These are phyloP conservation scores for Microctenopoma steveboyesi DNA, from an alignment of 2,797 vertebrate genomes.

Conservation along the genomic window DNA sequence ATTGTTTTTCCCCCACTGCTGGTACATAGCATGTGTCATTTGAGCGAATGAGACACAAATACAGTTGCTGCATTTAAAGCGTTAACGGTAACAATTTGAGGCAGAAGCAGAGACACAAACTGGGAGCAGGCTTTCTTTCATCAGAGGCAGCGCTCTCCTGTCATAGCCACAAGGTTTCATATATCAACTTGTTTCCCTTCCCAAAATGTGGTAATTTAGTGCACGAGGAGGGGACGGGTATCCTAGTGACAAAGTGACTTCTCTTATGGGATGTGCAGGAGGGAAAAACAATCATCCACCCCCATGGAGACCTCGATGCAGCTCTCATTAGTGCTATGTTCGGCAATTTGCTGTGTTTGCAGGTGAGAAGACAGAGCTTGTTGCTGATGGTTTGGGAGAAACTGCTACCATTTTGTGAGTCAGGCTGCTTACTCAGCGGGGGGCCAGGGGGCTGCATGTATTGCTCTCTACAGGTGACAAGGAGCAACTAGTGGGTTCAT, in stretches of 20 bases:
- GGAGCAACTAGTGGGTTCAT: neutral
- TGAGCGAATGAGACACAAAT: constrained; percentile 10
- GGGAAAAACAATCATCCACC: neutral
- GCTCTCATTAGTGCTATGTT: constrained; percentile 10
- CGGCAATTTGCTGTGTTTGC: constrained; percentile 31
- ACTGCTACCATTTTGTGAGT: constrained; percentile 3
- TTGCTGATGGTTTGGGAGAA: neutral
- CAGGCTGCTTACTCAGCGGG: neutral
- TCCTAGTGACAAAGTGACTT: neutral
- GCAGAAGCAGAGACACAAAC: neutral
- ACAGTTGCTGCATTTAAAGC: constrained; percentile 15
- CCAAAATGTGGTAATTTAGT: constrained; percentile 14
- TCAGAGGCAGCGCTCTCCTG: neutral
- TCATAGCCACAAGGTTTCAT: neutral
- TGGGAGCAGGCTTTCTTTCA: neutral
- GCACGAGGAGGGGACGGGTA: neutral
- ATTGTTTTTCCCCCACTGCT: constrained; percentile 1
- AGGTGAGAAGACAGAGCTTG: constrained; percentile 7
- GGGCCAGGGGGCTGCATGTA: neutral
- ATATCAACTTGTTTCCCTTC: constrained; percentile 4
- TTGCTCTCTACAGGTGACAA: neutral
- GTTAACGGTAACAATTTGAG: constrained; percentile 4
- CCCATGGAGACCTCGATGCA: constrained; percentile 1
- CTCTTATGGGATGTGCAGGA: neutral
- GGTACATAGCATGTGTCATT: constrained; percentile 7